Conservation (phyloP, 2,113 vertebrate species). For the Hemicordylus capensis region DNA sequence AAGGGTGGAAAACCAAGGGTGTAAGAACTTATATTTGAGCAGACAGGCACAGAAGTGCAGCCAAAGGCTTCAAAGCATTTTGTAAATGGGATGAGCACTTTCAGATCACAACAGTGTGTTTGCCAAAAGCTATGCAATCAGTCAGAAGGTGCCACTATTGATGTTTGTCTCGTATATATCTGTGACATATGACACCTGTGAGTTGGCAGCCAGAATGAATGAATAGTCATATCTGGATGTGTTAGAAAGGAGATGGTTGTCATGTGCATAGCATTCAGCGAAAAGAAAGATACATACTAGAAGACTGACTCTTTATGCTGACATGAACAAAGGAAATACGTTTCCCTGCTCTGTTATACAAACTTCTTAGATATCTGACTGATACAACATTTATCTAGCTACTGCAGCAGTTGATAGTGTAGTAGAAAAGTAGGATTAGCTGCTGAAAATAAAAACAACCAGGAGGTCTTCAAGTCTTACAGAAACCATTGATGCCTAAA, state of each 20-base stretch:
- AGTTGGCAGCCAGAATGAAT: conserved; percentile 25
- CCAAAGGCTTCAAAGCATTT: too few species aligned
- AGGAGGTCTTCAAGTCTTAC: too few species aligned
- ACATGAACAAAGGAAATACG: conserved; percentile 44
- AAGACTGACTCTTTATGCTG: conserved; percentile 46
- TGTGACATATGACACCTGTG: conserved; percentile 2
- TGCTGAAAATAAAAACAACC: too few species aligned
- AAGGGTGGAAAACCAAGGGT: background rate
- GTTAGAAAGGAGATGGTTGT: conserved; percentile 51
- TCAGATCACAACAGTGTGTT: too few species aligned
- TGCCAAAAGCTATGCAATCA: background rate
- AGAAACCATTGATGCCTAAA: too few species aligned
- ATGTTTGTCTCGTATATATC: background rate
- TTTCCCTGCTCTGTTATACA: too few species aligned
- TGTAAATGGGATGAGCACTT: too few species aligned
- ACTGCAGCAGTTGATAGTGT: background rate
- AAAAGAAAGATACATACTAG: conserved; percentile 47
- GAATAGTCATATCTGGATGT: conserved; percentile 10
- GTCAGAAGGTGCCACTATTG: background rate
- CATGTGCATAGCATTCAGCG: conserved; percentile 26
- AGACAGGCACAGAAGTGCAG: background rate
- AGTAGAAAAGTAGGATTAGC: background rate
- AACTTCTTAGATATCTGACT: too few species aligned
- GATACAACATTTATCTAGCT: background rate
- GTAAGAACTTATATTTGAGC: background rate